Percentiles rank a stretch among this genome's conserved stretches.
Conservation (phyloP, 2,797 vertebrate species). For the Cryptoprocta ferox region DNA sequence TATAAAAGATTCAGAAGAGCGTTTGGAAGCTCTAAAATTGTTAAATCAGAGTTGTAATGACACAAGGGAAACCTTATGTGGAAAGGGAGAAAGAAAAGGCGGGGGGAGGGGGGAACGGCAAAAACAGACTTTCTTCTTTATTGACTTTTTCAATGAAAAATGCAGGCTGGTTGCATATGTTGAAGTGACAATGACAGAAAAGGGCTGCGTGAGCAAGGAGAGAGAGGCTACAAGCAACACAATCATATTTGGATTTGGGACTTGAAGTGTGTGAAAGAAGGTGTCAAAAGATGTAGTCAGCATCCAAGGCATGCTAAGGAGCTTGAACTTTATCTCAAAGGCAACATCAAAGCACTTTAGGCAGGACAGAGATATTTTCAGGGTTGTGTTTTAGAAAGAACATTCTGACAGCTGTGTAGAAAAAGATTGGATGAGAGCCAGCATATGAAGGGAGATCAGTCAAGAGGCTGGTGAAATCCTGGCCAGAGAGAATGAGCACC, state of each 20-base stretch:
- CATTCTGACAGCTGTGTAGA: conserved; percentile 67
- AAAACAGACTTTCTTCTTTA: not conserved
- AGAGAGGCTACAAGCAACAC: not conserved
- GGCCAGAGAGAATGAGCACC: not conserved
- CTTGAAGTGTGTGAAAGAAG: not conserved
- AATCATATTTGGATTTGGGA: not conserved
- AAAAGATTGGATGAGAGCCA: conserved; percentile 62
- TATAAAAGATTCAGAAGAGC: not conserved
- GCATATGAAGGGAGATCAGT: conserved; percentile 22
- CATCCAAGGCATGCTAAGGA: not conserved
- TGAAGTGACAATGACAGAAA: conserved; percentile 8
- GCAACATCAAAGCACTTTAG: conserved; percentile 74
- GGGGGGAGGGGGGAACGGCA: fast-evolving
- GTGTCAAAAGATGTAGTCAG: conserved; percentile 63
- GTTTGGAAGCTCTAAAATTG: not conserved
- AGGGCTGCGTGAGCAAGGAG: not conserved
- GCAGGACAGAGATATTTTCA: conserved; percentile 68
- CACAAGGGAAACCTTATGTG: not conserved
- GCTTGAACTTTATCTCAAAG: conserved; percentile 62
- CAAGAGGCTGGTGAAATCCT: conserved; percentile 53
- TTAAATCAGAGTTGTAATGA: not conserved
- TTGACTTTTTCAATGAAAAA: not conserved
- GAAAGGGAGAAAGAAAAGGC: not conserved
- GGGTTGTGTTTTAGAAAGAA: conserved; percentile 60
- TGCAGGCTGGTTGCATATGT: not conserved